These are phyloP conservation scores for Agrotis segetum DNA, from an alignment of 2,888 invertebrate genomes.

Conservation along the genomic window DNA sequence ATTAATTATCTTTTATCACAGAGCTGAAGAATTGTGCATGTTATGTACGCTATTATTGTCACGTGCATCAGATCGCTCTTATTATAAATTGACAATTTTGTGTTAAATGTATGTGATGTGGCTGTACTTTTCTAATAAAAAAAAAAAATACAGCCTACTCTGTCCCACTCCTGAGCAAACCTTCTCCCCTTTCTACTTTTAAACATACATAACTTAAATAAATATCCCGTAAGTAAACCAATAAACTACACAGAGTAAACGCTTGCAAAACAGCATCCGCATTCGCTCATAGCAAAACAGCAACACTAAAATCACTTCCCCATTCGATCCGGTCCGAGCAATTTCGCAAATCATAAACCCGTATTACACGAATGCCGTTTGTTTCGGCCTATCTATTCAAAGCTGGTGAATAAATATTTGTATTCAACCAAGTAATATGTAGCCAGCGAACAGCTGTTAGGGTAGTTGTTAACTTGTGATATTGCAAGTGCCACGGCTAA, in stretches of 20 bases:
- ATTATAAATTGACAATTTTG: no score
- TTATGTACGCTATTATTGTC: no score
- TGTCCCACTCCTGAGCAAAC: no score
- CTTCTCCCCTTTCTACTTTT: no score
- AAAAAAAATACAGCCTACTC: no score
- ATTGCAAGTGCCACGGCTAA: slow-evolving; percentile 63
- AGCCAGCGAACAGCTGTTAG: slow-evolving; percentile 61
- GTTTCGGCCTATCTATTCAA: slow-evolving; percentile 50
- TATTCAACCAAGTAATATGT: slow-evolving; percentile 41
- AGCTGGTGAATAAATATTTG: slow-evolving; percentile 53
- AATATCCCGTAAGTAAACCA: neutral
- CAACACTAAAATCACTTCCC: neutral
- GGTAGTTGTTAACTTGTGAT: slow-evolving; percentile 66
- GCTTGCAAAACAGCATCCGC: neutral
- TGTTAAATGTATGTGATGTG: no score
- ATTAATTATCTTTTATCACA: no score
- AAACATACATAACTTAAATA: no score
- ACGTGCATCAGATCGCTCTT: no score
- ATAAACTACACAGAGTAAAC: neutral
- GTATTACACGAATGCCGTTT: slow-evolving; percentile 18
- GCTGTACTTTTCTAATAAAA: no score
- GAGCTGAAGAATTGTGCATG: no score
- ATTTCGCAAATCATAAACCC: slow-evolving; percentile 40
- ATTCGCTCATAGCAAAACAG: neutral
- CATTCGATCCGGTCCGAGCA: neutral